Conservation (phyloP, 2,113 vertebrate species). For the Zosterops hypoxanthus region DNA sequence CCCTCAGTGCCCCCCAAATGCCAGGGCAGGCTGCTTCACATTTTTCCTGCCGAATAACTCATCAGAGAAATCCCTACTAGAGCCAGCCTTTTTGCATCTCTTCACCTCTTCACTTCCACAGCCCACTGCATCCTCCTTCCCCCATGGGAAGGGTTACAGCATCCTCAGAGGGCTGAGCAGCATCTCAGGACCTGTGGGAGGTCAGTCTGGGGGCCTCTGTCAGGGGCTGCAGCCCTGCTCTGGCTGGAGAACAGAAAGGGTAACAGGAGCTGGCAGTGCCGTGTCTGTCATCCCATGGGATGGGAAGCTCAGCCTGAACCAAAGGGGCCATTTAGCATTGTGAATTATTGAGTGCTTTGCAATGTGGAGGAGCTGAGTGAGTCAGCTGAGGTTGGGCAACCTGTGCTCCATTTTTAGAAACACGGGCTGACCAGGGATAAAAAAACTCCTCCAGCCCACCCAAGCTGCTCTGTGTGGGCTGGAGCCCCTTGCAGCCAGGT, state of each 20-base stretch:
- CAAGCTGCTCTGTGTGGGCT: rapidly evolving
- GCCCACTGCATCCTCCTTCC: neutral
- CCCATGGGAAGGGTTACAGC: neutral
- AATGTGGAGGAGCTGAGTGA: neutral
- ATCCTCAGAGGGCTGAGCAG: neutral
- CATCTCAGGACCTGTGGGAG: neutral
- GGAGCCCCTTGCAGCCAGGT: neutral
- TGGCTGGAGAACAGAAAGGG: constrained; percentile 21
- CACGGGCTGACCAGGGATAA: rapidly evolving
- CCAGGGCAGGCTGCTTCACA: neutral
- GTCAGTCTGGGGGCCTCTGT: neutral
- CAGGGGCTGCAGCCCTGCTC: neutral
- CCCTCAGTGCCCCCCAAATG: neutral
- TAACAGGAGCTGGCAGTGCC: neutral
- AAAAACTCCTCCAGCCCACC: neutral
- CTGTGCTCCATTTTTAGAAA: neutral
- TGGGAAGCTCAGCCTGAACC: constrained; percentile 31
- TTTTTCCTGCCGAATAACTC: neutral
- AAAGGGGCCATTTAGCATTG: constrained; percentile 55
- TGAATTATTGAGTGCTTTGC: constrained; percentile 64
- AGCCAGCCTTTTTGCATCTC: neutral
- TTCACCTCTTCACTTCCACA: neutral
- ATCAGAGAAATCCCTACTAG: neutral
- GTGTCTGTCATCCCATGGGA: neutral
- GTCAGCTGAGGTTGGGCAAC: neutral